phyloP scores from a whole-genome alignment of 1,140 invertebrate species.

The Drosophila ironensis region DNA sequence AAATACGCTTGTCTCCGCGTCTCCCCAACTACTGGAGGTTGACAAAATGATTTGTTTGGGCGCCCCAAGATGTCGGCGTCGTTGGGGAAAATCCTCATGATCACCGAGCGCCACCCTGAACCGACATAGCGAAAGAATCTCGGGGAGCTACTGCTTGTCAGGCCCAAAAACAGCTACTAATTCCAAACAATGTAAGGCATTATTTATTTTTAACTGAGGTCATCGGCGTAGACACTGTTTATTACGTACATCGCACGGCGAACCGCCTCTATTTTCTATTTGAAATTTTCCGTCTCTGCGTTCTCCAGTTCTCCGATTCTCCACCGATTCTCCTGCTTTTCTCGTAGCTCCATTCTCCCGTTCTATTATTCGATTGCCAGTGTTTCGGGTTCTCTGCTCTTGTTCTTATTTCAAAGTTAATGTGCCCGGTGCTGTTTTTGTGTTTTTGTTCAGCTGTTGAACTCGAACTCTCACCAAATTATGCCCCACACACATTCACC shows the following conservation, averaged over 20 bases:
- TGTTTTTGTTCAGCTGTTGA: constrained; percentile 74
- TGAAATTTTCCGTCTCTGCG: constrained; percentile 10
- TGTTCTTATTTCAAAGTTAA: constrained; percentile 61
- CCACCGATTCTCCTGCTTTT: constrained; percentile 9
- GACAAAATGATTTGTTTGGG: constrained; percentile 73
- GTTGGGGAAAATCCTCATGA: constrained; percentile 24
- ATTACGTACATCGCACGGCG: constrained; percentile 35
- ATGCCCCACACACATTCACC: constrained; percentile 58
- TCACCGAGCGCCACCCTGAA: constrained; percentile 73
- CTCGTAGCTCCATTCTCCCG: neutral
- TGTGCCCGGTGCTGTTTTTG: constrained; percentile 54
- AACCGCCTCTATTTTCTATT: constrained; percentile 14
- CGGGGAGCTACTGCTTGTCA: constrained; percentile 38
- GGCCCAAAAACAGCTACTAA: constrained; percentile 69
- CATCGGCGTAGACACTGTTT: constrained; percentile 59
- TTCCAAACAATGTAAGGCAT: constrained; percentile 79
- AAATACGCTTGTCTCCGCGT: constrained; percentile 45
- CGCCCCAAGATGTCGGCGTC: constrained; percentile 28
- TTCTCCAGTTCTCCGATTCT: constrained; percentile 18
- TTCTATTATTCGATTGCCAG: neutral
- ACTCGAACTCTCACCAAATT: constrained; percentile 79
- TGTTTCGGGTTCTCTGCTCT: constrained; percentile 25
- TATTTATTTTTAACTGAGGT: constrained; percentile 79
- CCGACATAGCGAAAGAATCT: constrained; percentile 44
- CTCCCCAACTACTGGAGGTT: constrained; percentile 49